These are phyloP conservation scores for Tachypleus tridentatus DNA, from an alignment of 1,140 invertebrate species.

Conservation along the genomic window DNA sequence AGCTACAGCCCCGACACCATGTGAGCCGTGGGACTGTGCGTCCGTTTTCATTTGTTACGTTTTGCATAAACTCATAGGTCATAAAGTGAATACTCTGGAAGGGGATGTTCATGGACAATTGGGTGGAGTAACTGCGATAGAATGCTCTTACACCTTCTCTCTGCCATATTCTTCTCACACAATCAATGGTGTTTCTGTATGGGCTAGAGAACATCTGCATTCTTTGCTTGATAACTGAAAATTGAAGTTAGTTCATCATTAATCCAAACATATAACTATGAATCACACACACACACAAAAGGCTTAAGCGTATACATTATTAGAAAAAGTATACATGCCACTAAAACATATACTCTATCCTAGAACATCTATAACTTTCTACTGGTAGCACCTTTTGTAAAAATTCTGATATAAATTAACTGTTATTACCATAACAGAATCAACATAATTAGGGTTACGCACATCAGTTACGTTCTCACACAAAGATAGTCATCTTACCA, in stretches of 20 bases:
- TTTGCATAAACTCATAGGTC: constrained; percentile 83
- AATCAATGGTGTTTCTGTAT: constrained; percentile 69
- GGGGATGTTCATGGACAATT: constrained; percentile 94
- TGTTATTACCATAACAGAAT: no score
- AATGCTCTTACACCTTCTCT: constrained; percentile 84
- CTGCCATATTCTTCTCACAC: constrained; percentile 60
- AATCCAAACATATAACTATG: no score
- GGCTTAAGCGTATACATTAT: no score
- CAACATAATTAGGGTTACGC: no score
- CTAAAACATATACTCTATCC: no score
- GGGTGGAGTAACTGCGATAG: constrained; percentile 92
- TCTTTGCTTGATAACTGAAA: constrained; percentile 91
- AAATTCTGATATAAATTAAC: no score
- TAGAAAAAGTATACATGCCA: no score
- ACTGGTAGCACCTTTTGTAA: no score
- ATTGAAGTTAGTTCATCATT: constrained; percentile 11
- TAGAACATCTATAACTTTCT: no score
- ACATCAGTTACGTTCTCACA: no score
- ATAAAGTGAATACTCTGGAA: constrained; percentile 95
- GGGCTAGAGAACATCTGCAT: constrained; percentile 96
- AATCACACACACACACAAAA: no score
- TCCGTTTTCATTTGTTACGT: constrained; percentile 61
- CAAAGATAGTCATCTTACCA: constrained; percentile 45
- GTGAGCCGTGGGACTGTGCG: constrained; percentile 79
- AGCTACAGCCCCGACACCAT: constrained; percentile 72